Evolutionary conservation across 2,888 invertebrate genomes (phyloP).

Genomic region (Lasiommata megera): DNA sequence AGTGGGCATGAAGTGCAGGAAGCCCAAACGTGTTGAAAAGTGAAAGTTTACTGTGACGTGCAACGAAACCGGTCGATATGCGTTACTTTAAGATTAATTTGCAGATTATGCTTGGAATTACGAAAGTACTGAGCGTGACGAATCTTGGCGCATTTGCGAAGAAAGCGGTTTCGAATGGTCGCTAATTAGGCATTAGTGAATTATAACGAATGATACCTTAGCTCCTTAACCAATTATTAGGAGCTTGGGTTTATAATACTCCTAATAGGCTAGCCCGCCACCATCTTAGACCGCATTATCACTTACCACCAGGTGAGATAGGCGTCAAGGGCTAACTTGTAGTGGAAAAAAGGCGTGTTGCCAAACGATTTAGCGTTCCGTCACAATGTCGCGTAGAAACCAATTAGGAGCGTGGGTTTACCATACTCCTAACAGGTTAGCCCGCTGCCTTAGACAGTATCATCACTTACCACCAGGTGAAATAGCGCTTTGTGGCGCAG

Average conservation of each 20-base stretch:
- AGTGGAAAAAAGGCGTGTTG: too few relatives aligned
- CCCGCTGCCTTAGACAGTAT: too few relatives aligned
- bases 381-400: too few relatives aligned
- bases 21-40: constrained; percentile 39
- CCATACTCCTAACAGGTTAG: neutral
- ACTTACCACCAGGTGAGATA: neutral
- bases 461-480: neutral
- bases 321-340: too few relatives aligned
- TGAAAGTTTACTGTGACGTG: constrained; percentile 42
- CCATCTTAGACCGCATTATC: too few relatives aligned
- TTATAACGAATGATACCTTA: too few relatives aligned
- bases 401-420: too few relatives aligned
- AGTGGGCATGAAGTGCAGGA: constrained; percentile 29
- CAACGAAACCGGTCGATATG: constrained; percentile 41
- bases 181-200: neutral
- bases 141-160: constrained; percentile 8
- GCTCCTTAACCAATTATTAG: too few relatives aligned
- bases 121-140: constrained; percentile 27
- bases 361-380: too few relatives aligned
- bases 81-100: constrained; percentile 43
- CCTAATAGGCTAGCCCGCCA: neutral
- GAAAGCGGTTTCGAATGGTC: constrained; percentile 17
- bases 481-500: neutral
- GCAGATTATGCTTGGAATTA: constrained; percentile 38
- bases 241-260: too few relatives aligned